Evolutionary conservation across 2,113 vertebrate genomes (phyloP).

Genomic region (Tupaia chinensis): DNA sequence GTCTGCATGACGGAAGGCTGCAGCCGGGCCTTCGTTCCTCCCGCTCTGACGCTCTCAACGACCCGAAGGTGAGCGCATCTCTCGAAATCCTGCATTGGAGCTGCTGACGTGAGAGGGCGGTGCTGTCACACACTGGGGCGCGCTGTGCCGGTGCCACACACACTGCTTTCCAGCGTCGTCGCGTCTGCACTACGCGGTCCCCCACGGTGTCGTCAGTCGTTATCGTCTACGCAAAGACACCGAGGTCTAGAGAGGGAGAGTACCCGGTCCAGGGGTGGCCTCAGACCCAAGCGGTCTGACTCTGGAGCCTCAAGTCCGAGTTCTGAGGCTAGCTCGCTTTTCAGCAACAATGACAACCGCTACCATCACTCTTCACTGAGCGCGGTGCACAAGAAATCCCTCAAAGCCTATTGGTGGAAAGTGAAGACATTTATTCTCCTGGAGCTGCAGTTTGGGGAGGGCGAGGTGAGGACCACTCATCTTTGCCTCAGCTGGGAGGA

Average conservation of each 20-base stretch:
- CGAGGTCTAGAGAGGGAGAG: not conserved
- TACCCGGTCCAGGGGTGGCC: fast-evolving
- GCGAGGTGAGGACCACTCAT: fast-evolving
- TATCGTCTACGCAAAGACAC: not conserved
- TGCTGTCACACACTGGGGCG: not conserved
- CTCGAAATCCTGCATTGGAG: not conserved
- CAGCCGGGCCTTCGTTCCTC: not conserved
- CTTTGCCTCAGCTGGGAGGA: not conserved
- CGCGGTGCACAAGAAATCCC: not conserved
- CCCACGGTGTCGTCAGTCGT: fast-evolving
- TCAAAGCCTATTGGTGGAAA: not conserved
- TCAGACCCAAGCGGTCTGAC: not conserved
- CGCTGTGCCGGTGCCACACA: fast-evolving
- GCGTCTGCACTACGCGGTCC: not conserved
- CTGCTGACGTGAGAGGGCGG: fast-evolving
- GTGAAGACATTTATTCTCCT: not conserved
- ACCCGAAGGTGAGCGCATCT: fast-evolving
- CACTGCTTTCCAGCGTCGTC: fast-evolving
- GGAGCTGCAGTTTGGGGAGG: not conserved
- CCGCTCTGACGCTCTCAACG: not conserved
- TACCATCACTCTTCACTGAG: not conserved
- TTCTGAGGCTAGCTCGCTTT: not conserved
- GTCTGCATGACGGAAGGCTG: not conserved
- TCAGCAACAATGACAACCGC: fast-evolving
- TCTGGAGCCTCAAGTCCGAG: not conserved